Evolutionary conservation across 35 echinoderm and acorn worm genomes (phyloP).

Genomic region (Ophioderma brevispina): DNA sequence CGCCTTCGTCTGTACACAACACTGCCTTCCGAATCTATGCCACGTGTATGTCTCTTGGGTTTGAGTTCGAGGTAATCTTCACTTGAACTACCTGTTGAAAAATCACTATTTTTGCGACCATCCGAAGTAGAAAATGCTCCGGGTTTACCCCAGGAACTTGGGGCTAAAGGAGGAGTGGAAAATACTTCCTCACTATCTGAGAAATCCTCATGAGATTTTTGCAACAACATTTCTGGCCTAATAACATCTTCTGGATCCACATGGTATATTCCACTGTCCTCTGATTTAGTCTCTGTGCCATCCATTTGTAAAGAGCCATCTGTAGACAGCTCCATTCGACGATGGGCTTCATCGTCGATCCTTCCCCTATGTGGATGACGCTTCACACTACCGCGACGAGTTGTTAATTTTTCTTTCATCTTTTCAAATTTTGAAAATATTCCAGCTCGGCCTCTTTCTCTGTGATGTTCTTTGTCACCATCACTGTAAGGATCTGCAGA

Average conservation of each 20-base stretch:
- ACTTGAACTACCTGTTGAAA: conserved; percentile 85
- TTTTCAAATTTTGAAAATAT: conserved; percentile 93
- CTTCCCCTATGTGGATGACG: conserved; percentile 41
- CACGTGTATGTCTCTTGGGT: conserved; percentile 40
- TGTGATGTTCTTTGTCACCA: conserved; percentile 43
- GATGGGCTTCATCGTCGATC: conserved; percentile 54
- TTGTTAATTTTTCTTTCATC: conserved; percentile 94
- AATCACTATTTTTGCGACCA: conserved; percentile 74
- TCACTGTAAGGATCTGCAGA: conserved; percentile 85
- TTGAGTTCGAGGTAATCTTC: conserved; percentile 87
- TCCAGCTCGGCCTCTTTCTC: conserved; percentile 71
- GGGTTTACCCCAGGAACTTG: conserved; percentile 21
- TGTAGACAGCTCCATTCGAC: conserved; percentile 15
- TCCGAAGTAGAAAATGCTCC: conserved; percentile 36
- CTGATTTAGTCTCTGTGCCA: conserved; percentile 85
- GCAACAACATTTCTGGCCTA: conserved; percentile 31
- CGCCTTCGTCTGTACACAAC: not conserved
- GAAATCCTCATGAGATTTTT: conserved; percentile 63
- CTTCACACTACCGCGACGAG: conserved; percentile 77
- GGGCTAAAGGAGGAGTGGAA: conserved; percentile 29
- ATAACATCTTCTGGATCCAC: conserved; percentile 40
- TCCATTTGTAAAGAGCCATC: conserved; percentile 59
- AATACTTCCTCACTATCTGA: conserved; percentile 85
- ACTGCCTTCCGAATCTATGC: not conserved
- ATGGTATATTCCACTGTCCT: conserved; percentile 93